Conservation (phyloP, 2,888 invertebrate species). For the Exocentrus adspersus region DNA sequence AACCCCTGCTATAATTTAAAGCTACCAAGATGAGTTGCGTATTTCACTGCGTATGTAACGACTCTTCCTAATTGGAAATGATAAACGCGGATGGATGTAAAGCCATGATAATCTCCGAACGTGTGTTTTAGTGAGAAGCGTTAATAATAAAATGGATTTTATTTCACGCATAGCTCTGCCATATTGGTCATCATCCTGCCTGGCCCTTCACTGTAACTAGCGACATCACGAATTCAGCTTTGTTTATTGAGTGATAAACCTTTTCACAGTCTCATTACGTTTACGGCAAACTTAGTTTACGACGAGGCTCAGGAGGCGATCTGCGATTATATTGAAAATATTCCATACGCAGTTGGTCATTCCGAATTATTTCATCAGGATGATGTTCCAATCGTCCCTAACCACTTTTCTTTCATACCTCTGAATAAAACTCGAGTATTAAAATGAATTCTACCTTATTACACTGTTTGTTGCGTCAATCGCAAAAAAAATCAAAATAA, state of each 20-base stretch:
- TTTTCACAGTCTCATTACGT: constrained; percentile 61
- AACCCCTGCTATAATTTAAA: constrained; percentile 36
- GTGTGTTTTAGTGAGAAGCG: constrained; percentile 40
- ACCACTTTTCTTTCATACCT: too few relatives aligned
- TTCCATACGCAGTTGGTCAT: background rate
- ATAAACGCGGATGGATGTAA: constrained; percentile 48
- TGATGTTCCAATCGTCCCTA: too few relatives aligned
- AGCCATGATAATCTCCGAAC: constrained; percentile 39
- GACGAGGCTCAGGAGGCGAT: constrained; percentile 36
- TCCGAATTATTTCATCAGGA: background rate
- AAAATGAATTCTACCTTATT: too few relatives aligned
- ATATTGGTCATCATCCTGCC: constrained; percentile 51
- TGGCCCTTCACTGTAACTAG: constrained; percentile 47
- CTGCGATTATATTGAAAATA: constrained; percentile 9
- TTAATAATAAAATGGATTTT: constrained; percentile 52
- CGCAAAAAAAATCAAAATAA: too few relatives aligned
- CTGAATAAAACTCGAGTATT: too few relatives aligned
- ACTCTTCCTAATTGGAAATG: constrained; percentile 52
- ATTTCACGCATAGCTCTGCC: constrained; percentile 49
- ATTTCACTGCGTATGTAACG: constrained; percentile 35
- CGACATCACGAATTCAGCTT: constrained; percentile 52
- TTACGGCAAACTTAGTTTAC: constrained; percentile 60
- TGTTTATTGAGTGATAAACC: constrained; percentile 64
- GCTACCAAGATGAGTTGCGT: constrained; percentile 36
- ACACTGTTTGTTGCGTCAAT: too few relatives aligned